Evolutionary conservation across 2,888 invertebrate species (phyloP), one percentile per base, ranked within the genome.

Genomic region (Deilephila porcellus): DNA sequence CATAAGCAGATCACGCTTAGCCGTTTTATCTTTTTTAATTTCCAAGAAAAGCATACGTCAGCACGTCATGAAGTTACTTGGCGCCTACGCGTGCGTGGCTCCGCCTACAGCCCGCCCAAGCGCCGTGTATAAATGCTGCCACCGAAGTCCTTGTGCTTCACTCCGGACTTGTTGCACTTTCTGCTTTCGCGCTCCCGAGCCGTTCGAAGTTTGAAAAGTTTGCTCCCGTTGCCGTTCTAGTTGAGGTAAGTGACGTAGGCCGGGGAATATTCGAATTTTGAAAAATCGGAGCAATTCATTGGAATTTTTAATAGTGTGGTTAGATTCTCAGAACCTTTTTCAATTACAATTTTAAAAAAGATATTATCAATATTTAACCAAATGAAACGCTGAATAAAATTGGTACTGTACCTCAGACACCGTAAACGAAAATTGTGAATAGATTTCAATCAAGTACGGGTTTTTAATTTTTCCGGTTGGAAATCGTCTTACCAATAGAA

Each of bases 71-170:
- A 72, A 64, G 56, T 59, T 29, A 20, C 34, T n/a, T 56, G 64
- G 25, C 32, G 80, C 81, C 80, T 85, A 92, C 93, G 93, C 93
- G 82, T 90, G 93, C 92, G 93, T 92, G 80, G 88, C 93, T 76
- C 92, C 93, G 91, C 93, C 93, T 81, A 83, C 86, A 77, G 76
- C 81, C 91, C 92, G 92, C 92, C 92, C 91, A 82, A 84, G 78
- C 80, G 81, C 75, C 81, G 78, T 81, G 86, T 93, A 93, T 93
- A 93, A 91, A 93, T 87, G 88, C 83, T 79, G 84, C 82, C 76
- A 80, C 79, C 82, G 75, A 76, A 74, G 73, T 74, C 75, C 77
- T 77, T 74, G 73, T 60, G 71, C 76, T 79, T 80, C 90, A 90
- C 84, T 91, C 84, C 77, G 84, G 83, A 87, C 87, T 88, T 87